A percentile compares a stretch with the other conserved stretches of the same genome.
phyloP scores from a whole-genome alignment of 37 sponge, comb jelly and placozoan genomes.

The Spongia lamella region DNA sequence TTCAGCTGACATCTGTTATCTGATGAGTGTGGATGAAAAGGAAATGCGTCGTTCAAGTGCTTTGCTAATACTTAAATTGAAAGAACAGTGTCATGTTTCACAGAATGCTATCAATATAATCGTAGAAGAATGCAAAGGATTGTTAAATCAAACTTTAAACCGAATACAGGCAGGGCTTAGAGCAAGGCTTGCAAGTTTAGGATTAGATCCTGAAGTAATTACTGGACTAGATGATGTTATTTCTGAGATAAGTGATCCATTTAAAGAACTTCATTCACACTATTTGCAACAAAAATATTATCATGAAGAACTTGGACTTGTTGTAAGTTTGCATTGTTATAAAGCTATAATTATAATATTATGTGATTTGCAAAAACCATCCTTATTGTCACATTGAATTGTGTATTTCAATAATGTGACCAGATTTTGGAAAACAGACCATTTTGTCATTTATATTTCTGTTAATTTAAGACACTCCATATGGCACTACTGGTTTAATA shows the following conservation, averaged over 20 bases:
- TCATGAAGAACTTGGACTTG: constrained; percentile 2
- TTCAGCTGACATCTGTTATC: neutral
- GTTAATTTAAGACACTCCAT: too few relatives aligned
- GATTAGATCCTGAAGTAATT: neutral
- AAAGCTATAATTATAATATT: too few relatives aligned
- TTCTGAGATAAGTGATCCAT: constrained; percentile 8
- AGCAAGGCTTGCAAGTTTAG: constrained; percentile 10
- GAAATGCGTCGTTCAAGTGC: constrained; percentile 7
- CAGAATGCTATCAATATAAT: constrained; percentile 35
- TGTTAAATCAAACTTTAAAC: constrained; percentile 12
- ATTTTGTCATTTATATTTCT: too few relatives aligned
- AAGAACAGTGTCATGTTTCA: constrained; percentile 20
- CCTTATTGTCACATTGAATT: too few relatives aligned
- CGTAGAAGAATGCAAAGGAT: constrained; percentile 3
- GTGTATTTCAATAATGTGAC: too few relatives aligned
- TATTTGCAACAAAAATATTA: constrained; percentile 24
- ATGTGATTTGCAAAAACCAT: too few relatives aligned
- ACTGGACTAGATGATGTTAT: neutral
- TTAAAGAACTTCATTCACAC: too few relatives aligned
- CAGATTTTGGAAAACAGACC: too few relatives aligned
- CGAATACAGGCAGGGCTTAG: constrained; percentile 9
- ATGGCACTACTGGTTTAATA: too few relatives aligned
- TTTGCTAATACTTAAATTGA: constrained; percentile 21
- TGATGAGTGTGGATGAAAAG: neutral
- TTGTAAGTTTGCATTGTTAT: constrained; percentile 21